phyloP scores from a whole-genome alignment of 2,113 vertebrate genomes.

The Thinocorus orbignyianus region DNA sequence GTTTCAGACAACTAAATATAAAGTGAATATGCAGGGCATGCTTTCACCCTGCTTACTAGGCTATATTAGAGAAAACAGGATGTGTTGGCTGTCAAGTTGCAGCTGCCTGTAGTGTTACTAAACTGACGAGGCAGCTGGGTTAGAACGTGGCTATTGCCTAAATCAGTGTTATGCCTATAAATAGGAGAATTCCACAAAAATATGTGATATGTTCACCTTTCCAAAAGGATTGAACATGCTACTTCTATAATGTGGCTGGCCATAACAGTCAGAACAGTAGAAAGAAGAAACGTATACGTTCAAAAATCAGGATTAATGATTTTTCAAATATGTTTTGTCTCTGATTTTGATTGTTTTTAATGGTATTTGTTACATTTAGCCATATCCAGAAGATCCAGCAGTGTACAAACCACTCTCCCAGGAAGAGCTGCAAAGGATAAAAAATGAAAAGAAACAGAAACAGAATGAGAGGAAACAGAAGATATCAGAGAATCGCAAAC shows the following conservation, averaged over 20 bases:
- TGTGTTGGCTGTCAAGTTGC: background rate
- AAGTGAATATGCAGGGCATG: background rate
- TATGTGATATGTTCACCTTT: background rate
- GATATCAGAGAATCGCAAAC: constrained; percentile 98
- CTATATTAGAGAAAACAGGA: background rate
- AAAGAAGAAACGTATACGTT: background rate
- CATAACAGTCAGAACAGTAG: background rate
- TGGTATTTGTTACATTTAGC: constrained; percentile 76
- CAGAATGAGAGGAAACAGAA: constrained; percentile 99
- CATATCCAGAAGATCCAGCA: constrained; percentile 98
- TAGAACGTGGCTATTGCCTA: background rate
- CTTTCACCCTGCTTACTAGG: background rate
- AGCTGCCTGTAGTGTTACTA: background rate
- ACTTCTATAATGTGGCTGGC: background rate
- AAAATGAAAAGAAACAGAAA: constrained; percentile 99
- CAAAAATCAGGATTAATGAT: background rate
- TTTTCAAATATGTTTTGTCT: background rate
- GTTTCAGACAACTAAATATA: background rate
- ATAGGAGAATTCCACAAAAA: background rate
- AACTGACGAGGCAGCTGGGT: background rate
- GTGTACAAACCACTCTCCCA: constrained; percentile 99
- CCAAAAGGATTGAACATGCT: background rate
- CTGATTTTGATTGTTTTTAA: background rate
- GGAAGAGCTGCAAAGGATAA: constrained; percentile 99
- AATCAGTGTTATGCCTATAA: background rate